phyloP scores from a whole-genome alignment of 2,797 vertebrate genomes.

The Sebastes cheni region DNA sequence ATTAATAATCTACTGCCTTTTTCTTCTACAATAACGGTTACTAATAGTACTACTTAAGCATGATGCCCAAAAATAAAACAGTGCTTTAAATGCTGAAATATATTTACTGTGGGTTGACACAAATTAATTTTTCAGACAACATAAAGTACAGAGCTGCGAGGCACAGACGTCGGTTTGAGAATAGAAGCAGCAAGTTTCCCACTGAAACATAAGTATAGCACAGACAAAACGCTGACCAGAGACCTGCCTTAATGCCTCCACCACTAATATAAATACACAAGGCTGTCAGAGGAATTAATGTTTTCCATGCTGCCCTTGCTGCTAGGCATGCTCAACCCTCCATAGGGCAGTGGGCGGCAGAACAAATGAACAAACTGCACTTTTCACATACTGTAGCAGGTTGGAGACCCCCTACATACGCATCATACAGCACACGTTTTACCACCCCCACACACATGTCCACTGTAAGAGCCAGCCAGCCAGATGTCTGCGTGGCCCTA shows the following conservation, averaged over 20 bases:
- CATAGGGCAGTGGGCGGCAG: slow-evolving; percentile 45
- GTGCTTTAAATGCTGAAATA: background rate
- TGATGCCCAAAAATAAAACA: background rate
- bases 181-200: slow-evolving; percentile 26
- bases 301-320: slow-evolving; percentile 26
- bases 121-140: background rate
- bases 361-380: slow-evolving; percentile 50
- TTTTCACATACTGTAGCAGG: slow-evolving; percentile 24
- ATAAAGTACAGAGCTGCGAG: slow-evolving; percentile 15
- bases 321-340: slow-evolving; percentile 13
- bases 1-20: background rate
- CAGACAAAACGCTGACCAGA: slow-evolving; percentile 52
- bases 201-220: slow-evolving; percentile 17
- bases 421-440: slow-evolving; percentile 34
- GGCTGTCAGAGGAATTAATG: slow-evolving; percentile 19
- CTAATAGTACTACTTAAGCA: background rate
- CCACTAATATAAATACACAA: slow-evolving; percentile 62
- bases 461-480: slow-evolving; percentile 8
- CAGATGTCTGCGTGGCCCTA: slow-evolving; percentile 46
- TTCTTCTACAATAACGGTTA: background rate
- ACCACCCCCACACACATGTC: slow-evolving; percentile 47
- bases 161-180: slow-evolving; percentile 5
- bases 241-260: slow-evolving; percentile 36
- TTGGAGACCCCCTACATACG: slow-evolving; percentile 17
- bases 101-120: background rate